Evolutionary conservation across 2,888 invertebrate species (phyloP).

Genomic region (Pogonocherus hispidulus): DNA sequence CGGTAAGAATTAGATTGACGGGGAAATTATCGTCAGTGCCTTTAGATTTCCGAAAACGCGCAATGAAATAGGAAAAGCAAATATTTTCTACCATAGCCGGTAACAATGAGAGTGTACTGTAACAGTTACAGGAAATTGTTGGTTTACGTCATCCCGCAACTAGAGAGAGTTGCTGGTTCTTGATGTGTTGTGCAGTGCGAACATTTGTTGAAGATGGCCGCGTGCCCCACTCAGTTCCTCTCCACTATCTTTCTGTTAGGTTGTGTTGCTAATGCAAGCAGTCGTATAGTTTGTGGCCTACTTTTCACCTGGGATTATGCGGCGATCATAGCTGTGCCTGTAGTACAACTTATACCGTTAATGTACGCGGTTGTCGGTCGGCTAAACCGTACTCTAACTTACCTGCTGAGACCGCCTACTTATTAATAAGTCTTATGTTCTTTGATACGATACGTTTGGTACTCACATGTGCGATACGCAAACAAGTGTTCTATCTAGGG

Average conservation of each 20-base stretch:
- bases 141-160: conserved; percentile 26
- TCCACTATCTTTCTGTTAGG: conserved; percentile 54
- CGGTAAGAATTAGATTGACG: background rate
- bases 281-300: conserved; percentile 68
- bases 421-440: conserved; percentile 36
- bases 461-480: conserved; percentile 29
- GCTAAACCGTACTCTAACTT: conserved; percentile 40
- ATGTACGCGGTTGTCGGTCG: conserved; percentile 60
- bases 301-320: conserved; percentile 67
- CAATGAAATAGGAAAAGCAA: background rate
- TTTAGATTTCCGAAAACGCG: background rate
- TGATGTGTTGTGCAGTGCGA: conserved; percentile 34
- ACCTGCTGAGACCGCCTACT: conserved; percentile 44
- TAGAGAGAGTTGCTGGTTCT: conserved; percentile 30
- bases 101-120: conserved; percentile 5
- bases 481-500: conserved; percentile 31
- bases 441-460: conserved; percentile 27
- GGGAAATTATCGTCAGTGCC: background rate
- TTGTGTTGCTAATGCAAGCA: conserved; percentile 56
- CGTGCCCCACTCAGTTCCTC: conserved; percentile 56
- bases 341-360: conserved; percentile 70
- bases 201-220: conserved; percentile 54
- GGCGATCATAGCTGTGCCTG: conserved; percentile 64
- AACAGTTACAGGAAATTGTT: conserved; percentile 7
- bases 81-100: background rate